Evolutionary conservation across 2,888 invertebrate genomes (phyloP).

Genomic region (Saturnia pavonia): DNA sequence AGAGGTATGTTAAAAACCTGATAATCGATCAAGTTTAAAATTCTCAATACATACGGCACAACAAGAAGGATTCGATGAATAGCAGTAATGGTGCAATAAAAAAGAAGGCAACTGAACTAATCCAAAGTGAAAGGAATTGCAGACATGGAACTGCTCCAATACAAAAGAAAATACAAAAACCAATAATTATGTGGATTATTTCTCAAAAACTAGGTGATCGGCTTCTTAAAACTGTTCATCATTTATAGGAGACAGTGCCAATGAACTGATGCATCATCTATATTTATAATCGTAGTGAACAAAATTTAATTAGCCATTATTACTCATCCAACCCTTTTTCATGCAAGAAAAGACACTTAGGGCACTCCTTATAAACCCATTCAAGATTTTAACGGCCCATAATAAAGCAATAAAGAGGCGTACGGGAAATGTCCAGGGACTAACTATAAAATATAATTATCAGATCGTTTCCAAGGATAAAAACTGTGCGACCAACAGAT

Average conservation of each 20-base stretch:
- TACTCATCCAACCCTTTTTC: conserved; percentile 17
- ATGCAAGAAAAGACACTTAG: conserved; percentile 11
- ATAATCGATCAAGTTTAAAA: no score
- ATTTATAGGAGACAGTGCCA: neutral
- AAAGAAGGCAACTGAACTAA: neutral
- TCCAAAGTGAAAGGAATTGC: neutral
- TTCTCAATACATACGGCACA: no score
- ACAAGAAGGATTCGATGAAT: neutral
- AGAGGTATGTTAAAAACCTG: no score
- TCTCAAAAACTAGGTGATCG: neutral
- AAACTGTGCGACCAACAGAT: conserved; percentile 28
- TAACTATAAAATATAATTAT: conserved; percentile 33
- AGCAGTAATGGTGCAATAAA: neutral
- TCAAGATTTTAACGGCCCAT: conserved; percentile 16
- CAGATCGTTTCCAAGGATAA: conserved; percentile 33
- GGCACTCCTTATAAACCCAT: conserved; percentile 13
- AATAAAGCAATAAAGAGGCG: conserved; percentile 16
- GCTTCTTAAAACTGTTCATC: neutral
- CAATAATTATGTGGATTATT: neutral
- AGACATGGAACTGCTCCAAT: neutral
- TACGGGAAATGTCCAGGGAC: conserved; percentile 13
- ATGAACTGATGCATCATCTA: neutral
- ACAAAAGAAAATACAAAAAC: no score
- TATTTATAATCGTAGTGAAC: conserved; percentile 13
- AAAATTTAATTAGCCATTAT: conserved; percentile 3